These are phyloP conservation scores for Macrosiphum euphorbiae DNA, from an alignment of 2,888 invertebrate genomes.

Conservation along the genomic window DNA sequence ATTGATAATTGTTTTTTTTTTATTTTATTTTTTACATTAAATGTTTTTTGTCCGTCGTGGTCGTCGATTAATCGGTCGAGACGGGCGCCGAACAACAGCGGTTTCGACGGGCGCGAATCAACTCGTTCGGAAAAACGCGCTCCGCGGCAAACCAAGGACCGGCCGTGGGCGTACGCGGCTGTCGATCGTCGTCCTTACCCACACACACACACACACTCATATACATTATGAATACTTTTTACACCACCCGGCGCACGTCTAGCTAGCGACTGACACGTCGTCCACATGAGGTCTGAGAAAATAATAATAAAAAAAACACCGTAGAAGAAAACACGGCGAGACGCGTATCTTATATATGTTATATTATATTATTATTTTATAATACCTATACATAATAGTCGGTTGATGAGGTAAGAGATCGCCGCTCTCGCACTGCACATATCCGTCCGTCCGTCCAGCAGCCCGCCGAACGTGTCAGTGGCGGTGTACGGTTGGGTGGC, in stretches of 20 bases:
- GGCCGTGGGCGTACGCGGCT: conserved; percentile 57
- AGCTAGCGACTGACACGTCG: conserved; percentile 2
- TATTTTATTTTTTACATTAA: background rate
- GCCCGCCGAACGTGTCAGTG: conserved; percentile 15
- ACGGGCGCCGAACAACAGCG: background rate
- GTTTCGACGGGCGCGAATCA: background rate
- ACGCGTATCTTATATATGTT: background rate
- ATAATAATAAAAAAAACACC: background rate
- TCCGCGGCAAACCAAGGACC: background rate
- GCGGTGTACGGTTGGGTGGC: background rate
- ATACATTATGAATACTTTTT: background rate
- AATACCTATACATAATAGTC: background rate
- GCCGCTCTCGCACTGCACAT: background rate
- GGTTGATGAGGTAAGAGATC: conserved; percentile 13
- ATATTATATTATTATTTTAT: background rate
- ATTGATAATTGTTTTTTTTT: conserved; percentile 43
- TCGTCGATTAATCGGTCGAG: conserved; percentile 26
- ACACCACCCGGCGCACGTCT: conserved; percentile 20
- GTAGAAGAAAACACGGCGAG: background rate
- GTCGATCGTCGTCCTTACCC: conserved; percentile 48
- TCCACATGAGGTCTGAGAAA: conserved; percentile 39
- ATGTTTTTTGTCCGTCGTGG: background rate
- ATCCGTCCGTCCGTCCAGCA: background rate
- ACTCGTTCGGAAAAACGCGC: conserved; percentile 27
- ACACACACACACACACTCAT: background rate